phyloP scores from a whole-genome alignment of 92 coral and sea anemone species.

The Muricea muricata region DNA sequence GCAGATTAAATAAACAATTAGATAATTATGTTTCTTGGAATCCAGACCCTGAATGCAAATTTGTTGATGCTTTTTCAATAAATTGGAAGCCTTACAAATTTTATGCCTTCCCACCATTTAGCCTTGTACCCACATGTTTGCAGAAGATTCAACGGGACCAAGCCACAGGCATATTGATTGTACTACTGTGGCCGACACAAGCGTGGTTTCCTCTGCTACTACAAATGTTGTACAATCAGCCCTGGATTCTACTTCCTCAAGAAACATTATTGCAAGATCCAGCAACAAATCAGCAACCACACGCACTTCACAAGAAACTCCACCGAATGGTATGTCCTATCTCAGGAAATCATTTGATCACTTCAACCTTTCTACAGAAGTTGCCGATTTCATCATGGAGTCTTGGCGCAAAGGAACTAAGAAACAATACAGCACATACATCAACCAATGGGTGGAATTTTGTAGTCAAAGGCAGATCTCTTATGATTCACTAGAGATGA shows the following conservation, averaged over 20 bases:
- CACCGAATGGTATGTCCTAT: constrained; percentile 54
- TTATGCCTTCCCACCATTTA: constrained; percentile 33
- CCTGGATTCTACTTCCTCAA: constrained; percentile 43
- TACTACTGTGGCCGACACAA: constrained; percentile 51
- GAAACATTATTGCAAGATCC: constrained; percentile 39
- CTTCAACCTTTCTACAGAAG: constrained; percentile 43
- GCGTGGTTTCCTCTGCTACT: constrained; percentile 50
- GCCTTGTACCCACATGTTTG: neutral
- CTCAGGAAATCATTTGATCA: constrained; percentile 45
- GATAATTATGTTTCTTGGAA: neutral
- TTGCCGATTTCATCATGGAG: constrained; percentile 58
- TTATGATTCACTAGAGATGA: constrained; percentile 60
- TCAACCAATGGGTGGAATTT: constrained; percentile 65
- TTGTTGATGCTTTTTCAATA: neutral
- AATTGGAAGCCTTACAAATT: neutral
- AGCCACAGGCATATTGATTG: constrained; percentile 45
- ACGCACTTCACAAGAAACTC: constrained; percentile 49
- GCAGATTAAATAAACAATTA: constrained; percentile 46
- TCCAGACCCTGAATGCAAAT: neutral
- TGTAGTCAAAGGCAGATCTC: constrained; percentile 34
- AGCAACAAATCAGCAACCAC: constrained; percentile 5
- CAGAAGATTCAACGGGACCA: constrained; percentile 21
- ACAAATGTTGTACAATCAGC: constrained; percentile 30
- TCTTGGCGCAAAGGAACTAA: constrained; percentile 55
- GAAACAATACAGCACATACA: constrained; percentile 63